A percentile compares a stretch with the other conserved stretches of the same genome.
These are phyloP conservation scores for Oxytorus armatus DNA, from an alignment of 2,888 invertebrate species.

Conservation along the genomic window DNA sequence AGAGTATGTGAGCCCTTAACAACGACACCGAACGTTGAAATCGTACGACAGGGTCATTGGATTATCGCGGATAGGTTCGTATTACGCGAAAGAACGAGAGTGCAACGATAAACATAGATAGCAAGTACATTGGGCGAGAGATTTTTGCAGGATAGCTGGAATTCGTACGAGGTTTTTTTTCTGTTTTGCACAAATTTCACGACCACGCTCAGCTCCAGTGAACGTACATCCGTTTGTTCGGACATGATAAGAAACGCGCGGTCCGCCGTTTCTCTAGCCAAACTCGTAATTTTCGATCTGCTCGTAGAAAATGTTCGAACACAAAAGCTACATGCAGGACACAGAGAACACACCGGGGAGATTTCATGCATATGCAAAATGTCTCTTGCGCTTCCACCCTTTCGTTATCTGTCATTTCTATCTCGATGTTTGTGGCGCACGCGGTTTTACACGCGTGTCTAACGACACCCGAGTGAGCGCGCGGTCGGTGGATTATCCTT, in stretches of 20 bases:
- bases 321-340: constrained; percentile 30
- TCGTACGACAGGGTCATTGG: neutral
- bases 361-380: constrained; percentile 34
- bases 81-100: neutral
- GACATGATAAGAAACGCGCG: constrained; percentile 11
- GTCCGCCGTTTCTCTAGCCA: constrained; percentile 25
- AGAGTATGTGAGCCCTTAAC: neutral
- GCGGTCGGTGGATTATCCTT: neutral
- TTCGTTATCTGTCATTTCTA: neutral
- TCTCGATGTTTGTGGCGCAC: neutral
- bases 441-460: neutral
- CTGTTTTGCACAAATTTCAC: constrained; percentile 30
- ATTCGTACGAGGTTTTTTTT: constrained; percentile 1
- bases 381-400: neutral
- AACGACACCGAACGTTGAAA: neutral
- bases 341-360: constrained; percentile 35
- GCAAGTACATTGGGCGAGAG: neutral
- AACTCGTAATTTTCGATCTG: constrained; percentile 12
- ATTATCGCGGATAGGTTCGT: neutral
- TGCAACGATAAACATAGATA: neutral
- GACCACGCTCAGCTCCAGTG: neutral
- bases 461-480: neutral
- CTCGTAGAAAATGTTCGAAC: constrained; percentile 26
- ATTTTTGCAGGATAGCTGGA: neutral
- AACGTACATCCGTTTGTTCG: constrained; percentile 9